Conservation (phyloP, 2,113 vertebrate species). For the Atractosteus spatula region DNA sequence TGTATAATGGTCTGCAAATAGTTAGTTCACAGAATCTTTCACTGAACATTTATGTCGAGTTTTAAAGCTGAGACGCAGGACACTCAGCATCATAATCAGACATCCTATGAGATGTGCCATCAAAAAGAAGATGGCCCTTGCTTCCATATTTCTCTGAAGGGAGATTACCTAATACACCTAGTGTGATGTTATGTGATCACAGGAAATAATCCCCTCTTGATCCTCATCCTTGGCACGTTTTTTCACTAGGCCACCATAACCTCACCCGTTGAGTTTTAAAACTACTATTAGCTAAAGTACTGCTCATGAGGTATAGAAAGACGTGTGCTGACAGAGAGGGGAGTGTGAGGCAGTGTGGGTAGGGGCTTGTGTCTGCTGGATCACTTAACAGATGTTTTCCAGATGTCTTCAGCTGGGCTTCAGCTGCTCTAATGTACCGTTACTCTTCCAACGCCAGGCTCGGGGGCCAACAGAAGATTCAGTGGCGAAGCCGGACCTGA, state of each 20-base stretch:
- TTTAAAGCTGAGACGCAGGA: neutral
- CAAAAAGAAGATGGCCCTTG: no score
- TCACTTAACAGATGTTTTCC: slow-evolving; percentile 13
- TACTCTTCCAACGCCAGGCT: slow-evolving; percentile 33
- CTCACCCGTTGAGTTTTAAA: no score
- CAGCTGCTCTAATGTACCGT: slow-evolving; percentile 14
- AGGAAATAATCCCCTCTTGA: no score
- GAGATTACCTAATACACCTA: no score
- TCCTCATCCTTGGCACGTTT: no score
- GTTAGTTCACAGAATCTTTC: slow-evolving; percentile 4
- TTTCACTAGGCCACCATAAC: no score
- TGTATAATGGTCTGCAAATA: neutral
- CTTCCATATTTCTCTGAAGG: no score
- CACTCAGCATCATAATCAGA: no score
- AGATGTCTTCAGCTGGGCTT: slow-evolving; percentile 15
- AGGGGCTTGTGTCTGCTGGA: slow-evolving; percentile 8
- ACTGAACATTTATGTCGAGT: neutral
- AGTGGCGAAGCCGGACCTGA: slow-evolving; percentile 51
- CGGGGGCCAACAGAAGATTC: slow-evolving; percentile 50
- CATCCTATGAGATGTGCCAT: no score
- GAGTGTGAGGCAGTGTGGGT: neutral
- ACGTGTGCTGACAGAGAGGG: neutral
- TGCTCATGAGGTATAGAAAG: no score
- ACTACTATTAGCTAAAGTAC: no score
- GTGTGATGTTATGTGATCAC: no score